Conservation (phyloP, 2,113 vertebrate genomes). For the Charadrius vociferus region DNA sequence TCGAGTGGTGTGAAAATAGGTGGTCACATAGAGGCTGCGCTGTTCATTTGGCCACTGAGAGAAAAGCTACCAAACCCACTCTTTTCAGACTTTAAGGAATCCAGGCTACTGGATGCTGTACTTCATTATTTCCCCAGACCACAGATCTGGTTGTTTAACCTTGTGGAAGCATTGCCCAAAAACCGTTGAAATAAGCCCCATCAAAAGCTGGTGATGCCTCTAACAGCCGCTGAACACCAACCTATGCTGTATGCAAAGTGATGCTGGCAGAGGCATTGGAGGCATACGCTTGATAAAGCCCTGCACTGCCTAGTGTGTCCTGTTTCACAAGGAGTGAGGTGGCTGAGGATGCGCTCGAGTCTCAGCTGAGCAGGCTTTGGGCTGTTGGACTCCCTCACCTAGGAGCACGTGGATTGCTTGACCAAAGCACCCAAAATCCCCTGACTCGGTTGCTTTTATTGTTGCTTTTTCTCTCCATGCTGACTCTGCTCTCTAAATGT, state of each 20-base stretch:
- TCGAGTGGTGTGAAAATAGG: background rate
- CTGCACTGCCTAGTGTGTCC: background rate
- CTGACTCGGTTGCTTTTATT: background rate
- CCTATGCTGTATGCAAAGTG: background rate
- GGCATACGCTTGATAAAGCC: background rate
- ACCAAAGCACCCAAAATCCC: conserved; percentile 18
- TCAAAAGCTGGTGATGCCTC: background rate
- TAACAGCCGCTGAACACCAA: background rate
- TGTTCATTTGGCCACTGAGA: background rate
- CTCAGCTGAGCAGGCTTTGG: background rate
- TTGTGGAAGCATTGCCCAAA: background rate
- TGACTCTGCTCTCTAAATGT: conserved; percentile 52
- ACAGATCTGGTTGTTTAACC: background rate
- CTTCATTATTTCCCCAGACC: background rate
- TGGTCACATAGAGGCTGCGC: background rate
- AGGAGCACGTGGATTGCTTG: background rate
- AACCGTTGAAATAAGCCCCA: background rate
- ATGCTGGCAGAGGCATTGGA: background rate
- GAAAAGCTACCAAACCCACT: background rate
- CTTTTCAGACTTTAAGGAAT: background rate
- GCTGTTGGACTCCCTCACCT: background rate
- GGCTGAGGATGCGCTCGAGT: background rate
- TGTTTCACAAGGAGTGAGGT: background rate
- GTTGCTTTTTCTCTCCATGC: conserved; percentile 36
- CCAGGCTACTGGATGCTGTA: background rate